Conservation (phyloP, 2,888 invertebrate species). For the Plagodis dolabraria region DNA sequence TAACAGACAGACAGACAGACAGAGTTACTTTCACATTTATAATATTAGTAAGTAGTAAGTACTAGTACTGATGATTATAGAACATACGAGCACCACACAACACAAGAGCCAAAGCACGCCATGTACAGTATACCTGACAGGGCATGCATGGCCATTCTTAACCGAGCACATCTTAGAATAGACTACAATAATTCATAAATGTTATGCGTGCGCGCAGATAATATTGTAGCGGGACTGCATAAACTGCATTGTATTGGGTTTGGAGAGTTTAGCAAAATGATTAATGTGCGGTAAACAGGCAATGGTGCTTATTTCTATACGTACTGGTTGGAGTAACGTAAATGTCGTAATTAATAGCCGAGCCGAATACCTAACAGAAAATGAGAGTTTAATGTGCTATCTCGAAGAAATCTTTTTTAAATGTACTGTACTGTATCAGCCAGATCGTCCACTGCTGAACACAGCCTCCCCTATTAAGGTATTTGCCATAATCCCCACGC, state of each 20-base stretch:
- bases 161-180: constrained; percentile 68
- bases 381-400: too few species aligned
- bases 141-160: constrained; percentile 64
- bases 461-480: too few species aligned
- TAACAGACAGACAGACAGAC: too few species aligned
- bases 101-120: not conserved
- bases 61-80: too few species aligned
- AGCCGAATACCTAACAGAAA: too few species aligned
- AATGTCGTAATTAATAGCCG: too few species aligned
- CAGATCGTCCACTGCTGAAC: too few species aligned
- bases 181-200: constrained; percentile 81
- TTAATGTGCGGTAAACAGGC: constrained; percentile 32
- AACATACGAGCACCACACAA: not conserved
- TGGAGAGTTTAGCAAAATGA: constrained; percentile 33
- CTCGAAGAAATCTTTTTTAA: too few species aligned
- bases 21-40: too few species aligned
- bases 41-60: too few species aligned
- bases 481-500: too few species aligned
- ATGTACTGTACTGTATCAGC: too few species aligned
- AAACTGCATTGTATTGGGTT: constrained; percentile 13
- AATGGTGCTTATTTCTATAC: not conserved
- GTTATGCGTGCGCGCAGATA: constrained; percentile 64
- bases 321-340: not conserved
- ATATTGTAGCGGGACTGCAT: constrained; percentile 42
- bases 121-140: not conserved